Evolutionary conservation across 2,797 vertebrate species (phyloP).

Genomic region (Pampus argenteus): DNA sequence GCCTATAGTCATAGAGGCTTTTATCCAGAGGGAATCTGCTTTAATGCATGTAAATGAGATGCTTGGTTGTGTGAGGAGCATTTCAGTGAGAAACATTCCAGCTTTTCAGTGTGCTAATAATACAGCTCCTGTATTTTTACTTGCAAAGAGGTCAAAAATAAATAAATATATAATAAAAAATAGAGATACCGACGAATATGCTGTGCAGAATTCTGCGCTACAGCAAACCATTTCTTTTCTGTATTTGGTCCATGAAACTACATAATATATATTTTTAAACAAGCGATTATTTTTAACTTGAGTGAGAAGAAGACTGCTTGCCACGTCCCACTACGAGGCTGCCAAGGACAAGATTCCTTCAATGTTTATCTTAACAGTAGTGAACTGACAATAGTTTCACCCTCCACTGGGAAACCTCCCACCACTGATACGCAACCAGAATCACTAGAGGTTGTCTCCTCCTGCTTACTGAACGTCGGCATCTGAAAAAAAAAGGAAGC

Average conservation of each 20-base stretch:
- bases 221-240: not conserved
- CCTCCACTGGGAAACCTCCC: slow-evolving; percentile 17
- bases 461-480: not conserved
- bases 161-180: too few relatives aligned
- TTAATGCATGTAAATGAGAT: slow-evolving; percentile 22
- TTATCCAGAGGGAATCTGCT: slow-evolving; percentile 6
- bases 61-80: slow-evolving; percentile 7
- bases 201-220: not conserved
- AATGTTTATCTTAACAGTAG: slow-evolving; percentile 22
- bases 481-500: slow-evolving; percentile 9
- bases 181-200: not conserved
- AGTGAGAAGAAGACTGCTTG: not conserved
- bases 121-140: not conserved
- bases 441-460: not conserved
- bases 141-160: not conserved
- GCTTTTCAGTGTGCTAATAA: slow-evolving; percentile 5
- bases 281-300: slow-evolving; percentile 6
- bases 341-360: not conserved
- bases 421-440: not conserved
- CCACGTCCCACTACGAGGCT: not conserved
- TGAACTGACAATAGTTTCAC: slow-evolving; percentile 29
- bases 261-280: not conserved
- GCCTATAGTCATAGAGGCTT: slow-evolving; percentile 26
- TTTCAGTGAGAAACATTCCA: slow-evolving; percentile 2
- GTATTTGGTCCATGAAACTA: too few relatives aligned